A percentile compares a stretch with the other conserved stretches of the same genome.
Conservation (phyloP, 2,888 invertebrate genomes). For the Crepidodera aurea region DNA sequence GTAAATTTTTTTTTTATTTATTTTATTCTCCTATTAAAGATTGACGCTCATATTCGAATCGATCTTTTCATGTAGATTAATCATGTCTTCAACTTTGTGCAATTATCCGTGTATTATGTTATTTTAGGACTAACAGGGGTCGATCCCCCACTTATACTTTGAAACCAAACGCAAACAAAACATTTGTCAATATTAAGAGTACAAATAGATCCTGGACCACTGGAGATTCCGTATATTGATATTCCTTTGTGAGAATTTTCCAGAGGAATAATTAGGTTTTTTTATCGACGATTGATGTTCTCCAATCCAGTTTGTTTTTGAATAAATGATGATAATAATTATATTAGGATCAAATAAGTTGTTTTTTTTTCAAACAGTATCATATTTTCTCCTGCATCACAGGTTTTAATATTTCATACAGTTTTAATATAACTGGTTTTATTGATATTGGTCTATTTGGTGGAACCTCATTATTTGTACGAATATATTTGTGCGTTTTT, state of each 20-base stretch:
- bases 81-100: slow-evolving; percentile 20
- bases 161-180: slow-evolving; percentile 19
- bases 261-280: slow-evolving; percentile 19
- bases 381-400: no score
- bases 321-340: no score
- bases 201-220: slow-evolving; percentile 18
- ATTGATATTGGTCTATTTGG: no score
- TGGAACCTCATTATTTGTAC: no score
- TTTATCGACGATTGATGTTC: slow-evolving; percentile 15
- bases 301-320: background rate
- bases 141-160: slow-evolving; percentile 2
- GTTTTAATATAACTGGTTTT: no score
- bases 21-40: no score
- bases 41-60: no score
- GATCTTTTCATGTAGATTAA: slow-evolving; percentile 6
- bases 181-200: slow-evolving; percentile 27
- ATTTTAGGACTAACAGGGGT: slow-evolving; percentile 21
- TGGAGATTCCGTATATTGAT: slow-evolving; percentile 19
- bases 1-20: no score
- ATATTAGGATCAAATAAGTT: no score
- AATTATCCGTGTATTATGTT: slow-evolving; percentile 26
- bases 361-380: no score
- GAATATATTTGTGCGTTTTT: no score
- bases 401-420: no score
- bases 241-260: slow-evolving; percentile 13